phyloP scores from a whole-genome alignment of 2,797 vertebrate species.

The Sphenodon punctatus region DNA sequence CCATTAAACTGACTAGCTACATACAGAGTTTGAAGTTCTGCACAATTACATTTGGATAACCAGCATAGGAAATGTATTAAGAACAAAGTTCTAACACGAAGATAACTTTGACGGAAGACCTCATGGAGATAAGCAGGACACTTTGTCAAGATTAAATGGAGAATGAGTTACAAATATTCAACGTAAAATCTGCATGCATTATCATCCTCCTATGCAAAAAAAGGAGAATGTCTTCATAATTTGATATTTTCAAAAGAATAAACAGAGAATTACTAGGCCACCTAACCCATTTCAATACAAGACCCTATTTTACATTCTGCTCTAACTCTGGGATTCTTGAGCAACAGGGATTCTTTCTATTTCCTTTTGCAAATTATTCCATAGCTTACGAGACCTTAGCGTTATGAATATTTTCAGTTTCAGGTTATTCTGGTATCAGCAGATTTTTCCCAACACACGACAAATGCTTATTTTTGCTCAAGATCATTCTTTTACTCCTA shows the following conservation, averaged over 20 bases:
- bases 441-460: background rate
- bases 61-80: background rate
- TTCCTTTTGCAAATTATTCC: background rate
- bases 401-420: too few relatives aligned
- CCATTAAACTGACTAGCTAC: accelerated
- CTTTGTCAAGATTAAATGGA: background rate
- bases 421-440: too few relatives aligned
- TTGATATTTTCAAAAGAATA: background rate
- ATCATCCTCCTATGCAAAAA: background rate
- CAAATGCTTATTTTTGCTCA: background rate
- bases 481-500: background rate
- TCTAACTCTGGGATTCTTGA: background rate
- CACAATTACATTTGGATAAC: background rate
- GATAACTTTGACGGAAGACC: background rate
- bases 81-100: background rate
- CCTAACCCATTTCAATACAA: background rate
- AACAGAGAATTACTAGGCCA: background rate
- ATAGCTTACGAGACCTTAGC: background rate
- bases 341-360: background rate
- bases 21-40: background rate
- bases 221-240: background rate
- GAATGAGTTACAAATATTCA: background rate
- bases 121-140: background rate
- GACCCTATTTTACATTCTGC: background rate
- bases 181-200: background rate